These are phyloP conservation scores for Chymomyza caudatula DNA, from an alignment of 2,888 invertebrate species.

Conservation along the genomic window DNA sequence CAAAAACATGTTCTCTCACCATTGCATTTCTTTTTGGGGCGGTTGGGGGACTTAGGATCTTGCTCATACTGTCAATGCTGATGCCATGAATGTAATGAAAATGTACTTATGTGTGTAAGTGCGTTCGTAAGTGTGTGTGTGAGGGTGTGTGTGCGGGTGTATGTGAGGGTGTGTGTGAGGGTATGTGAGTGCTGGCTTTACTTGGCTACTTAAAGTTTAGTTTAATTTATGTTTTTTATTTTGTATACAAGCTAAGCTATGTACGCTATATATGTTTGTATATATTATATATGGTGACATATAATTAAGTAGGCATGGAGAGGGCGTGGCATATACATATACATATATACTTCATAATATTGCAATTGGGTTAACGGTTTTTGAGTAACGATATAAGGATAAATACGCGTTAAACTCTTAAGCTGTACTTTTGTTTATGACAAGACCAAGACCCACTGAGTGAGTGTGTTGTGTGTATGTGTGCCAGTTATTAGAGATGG, in stretches of 20 bases:
- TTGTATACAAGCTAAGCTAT: constrained; percentile 60
- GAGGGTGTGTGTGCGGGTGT: constrained; percentile 16
- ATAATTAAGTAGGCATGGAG: constrained; percentile 21
- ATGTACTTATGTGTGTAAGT: constrained; percentile 8
- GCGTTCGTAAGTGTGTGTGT: constrained; percentile 13
- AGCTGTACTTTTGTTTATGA: constrained; percentile 1
- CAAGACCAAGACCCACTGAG: constrained; percentile 3
- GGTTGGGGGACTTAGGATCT: not conserved
- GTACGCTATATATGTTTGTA: constrained; percentile 31
- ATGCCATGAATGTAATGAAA: constrained; percentile 25
- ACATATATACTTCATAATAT: constrained; percentile 52
- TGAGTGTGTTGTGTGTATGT: constrained; percentile 11
- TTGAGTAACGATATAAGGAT: constrained; percentile 45
- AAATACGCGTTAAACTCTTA: constrained; percentile 25
- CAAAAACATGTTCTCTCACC: constrained; percentile 40
- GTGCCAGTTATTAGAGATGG: not conserved
- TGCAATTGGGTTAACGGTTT: constrained; percentile 56
- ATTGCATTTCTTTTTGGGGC: not conserved
- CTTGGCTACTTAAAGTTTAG: constrained; percentile 46
- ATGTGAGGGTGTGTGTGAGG: constrained; percentile 12
- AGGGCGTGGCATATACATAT: constrained; percentile 41
- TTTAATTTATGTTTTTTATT: constrained; percentile 27
- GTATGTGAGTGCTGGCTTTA: constrained; percentile 21
- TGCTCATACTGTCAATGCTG: not conserved
- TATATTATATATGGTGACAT: constrained; percentile 49